phyloP scores from a whole-genome alignment of 1,140 invertebrate genomes.

The Schmidtea mediterranea region DNA sequence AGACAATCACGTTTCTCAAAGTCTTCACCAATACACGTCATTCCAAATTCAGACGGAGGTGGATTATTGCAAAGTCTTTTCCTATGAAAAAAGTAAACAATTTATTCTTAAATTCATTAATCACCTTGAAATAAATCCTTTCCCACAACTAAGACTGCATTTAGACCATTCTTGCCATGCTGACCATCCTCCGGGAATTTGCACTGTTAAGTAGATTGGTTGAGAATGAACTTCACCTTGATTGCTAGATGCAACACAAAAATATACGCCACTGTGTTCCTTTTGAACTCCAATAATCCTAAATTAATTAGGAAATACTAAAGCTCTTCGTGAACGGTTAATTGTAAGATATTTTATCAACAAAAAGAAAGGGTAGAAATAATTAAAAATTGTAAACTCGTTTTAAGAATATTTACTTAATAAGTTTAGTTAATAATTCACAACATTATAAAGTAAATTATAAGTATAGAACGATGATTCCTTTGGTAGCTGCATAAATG shows the following conservation, averaged over 20 bases:
- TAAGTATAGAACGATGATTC: no score
- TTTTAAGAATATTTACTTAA: no score
- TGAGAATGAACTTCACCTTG: constrained; percentile 11
- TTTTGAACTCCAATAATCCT: constrained; percentile 3
- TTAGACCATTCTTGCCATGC: constrained; percentile 28
- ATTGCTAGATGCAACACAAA: constrained; percentile 15
- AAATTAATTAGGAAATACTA: neutral
- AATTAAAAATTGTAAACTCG: no score
- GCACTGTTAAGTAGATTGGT: neutral
- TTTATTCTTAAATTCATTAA: neutral
- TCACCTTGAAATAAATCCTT: neutral
- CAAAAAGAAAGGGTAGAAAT: no score
- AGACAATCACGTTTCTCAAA: constrained; percentile 12
- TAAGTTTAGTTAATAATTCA: no score
- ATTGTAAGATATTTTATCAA: no score
- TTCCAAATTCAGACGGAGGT: constrained; percentile 15
- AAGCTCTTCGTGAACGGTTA: no score
- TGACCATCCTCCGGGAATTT: constrained; percentile 25
- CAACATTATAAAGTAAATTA: no score
- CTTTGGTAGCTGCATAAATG: no score
- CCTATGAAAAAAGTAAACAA: neutral
- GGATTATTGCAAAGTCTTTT: constrained; percentile 17
- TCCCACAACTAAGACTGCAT: constrained; percentile 19
- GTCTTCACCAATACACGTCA: constrained; percentile 12
- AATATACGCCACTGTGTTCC: constrained; percentile 16